Conservation (phyloP, 2,113 vertebrate species). For the Polypterus senegalus region DNA sequence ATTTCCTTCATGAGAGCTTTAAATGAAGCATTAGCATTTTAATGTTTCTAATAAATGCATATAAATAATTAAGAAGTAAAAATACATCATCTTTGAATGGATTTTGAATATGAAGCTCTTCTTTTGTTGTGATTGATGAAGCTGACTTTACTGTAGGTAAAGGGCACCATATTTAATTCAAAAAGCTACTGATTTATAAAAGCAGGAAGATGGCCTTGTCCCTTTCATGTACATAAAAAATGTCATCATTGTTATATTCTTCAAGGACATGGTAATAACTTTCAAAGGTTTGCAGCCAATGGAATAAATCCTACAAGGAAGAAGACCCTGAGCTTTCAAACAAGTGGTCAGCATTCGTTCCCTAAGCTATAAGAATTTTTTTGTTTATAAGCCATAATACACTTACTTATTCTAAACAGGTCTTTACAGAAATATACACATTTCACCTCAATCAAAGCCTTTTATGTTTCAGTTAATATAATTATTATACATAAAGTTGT, state of each 20-base stretch:
- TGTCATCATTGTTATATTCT: slow-evolving; percentile 4
- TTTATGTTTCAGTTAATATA: too few relatives aligned
- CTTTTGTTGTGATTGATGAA: slow-evolving; percentile 7
- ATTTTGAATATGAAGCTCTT: not conserved
- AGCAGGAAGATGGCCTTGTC: slow-evolving; percentile 5
- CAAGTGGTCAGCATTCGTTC: too few relatives aligned
- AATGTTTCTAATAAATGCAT: not conserved
- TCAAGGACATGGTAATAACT: slow-evolving; percentile 13
- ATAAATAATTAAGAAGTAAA: not conserved
- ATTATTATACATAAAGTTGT: too few relatives aligned
- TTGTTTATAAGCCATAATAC: too few relatives aligned
- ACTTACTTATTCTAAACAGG: too few relatives aligned
- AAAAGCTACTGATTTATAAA: slow-evolving; percentile 15
- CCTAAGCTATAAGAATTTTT: too few relatives aligned
- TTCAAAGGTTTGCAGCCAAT: slow-evolving; percentile 1
- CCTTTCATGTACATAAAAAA: slow-evolving; percentile 8
- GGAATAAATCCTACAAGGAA: slow-evolving; percentile 8
- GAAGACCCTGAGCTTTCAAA: not conserved
- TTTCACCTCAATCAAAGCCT: too few relatives aligned
- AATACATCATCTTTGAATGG: not conserved
- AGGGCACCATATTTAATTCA: slow-evolving; percentile 13
- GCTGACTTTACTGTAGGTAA: slow-evolving; percentile 5
- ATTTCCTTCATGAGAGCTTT: not conserved
- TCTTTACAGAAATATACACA: too few relatives aligned
- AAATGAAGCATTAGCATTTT: slow-evolving; percentile 3